Base-by-base conservation (phyloP, 2,113 vertebrate genomes). In the Oenanthe melanoleuca region DNA sequence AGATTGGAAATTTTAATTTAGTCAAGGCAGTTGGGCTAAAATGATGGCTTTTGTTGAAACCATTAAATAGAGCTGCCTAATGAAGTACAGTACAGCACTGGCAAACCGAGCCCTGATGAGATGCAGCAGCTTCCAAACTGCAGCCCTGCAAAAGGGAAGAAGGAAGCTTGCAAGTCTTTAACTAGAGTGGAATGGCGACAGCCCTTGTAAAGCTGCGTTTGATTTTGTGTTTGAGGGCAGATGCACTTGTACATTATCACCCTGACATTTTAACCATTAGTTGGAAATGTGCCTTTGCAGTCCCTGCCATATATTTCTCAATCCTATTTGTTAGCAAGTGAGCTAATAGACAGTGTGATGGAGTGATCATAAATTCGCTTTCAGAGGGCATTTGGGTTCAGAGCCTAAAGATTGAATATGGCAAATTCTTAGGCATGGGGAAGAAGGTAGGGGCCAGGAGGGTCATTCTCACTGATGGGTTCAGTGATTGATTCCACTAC, bases 1-100 rank as follows among this genome's bases (percentile, higher is more conserved):
- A 98, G 98, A 98, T 98, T 98, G 97, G 98, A 98, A 98, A 98
- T 98, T 98, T 98, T 98, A 98, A 98, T 98, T 98, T 98, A 98
- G 98, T 98, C 97, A 96, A 98, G 98, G 98, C 98, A 98, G 98
- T 98, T 98, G 98, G 98, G 98, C 98, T 98, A 98, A 98, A 98
- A 98, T 98, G 98, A 98, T 98, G 97, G 98, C 98, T 98, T 98
- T 98, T 98, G 97, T 97, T 94, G 97, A 98, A 98, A 98, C 97
- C 98, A 98, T 98, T 98, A 98, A 98, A 98, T 97, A 97, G 97
- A 97, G 97, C 98, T 97, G 98, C 98, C 98, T 98, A 98, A 98
- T 98, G 98, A 98, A 98, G 98, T 98, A 98, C 97, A 97, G 98
- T 97, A 94, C 96, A 40, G 97, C 97, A 97, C 97, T 98, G 98